Percentiles rank a stretch among this genome's conserved stretches.
Conservation (phyloP, 2,113 vertebrate genomes). For the Scomber scombrus region DNA sequence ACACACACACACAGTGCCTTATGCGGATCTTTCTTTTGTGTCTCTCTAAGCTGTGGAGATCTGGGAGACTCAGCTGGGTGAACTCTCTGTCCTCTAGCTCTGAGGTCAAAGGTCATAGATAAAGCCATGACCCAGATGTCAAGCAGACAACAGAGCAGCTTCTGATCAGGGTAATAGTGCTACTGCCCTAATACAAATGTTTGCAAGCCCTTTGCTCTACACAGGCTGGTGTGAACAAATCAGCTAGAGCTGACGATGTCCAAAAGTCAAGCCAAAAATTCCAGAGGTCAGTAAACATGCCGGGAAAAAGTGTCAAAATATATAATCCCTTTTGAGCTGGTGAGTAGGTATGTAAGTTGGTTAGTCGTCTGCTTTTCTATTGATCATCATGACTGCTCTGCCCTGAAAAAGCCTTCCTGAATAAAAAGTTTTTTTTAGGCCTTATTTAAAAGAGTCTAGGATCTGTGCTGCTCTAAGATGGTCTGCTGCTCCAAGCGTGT, state of each 20-base stretch:
- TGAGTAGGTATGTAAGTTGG: no score
- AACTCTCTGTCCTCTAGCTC: conserved; percentile 36
- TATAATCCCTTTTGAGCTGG: no score
- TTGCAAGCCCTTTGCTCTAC: conserved; percentile 46
- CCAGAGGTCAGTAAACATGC: no score
- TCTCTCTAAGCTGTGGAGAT: conserved; percentile 37
- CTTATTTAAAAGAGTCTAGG: no score
- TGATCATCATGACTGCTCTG: neutral
- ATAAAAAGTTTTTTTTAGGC: no score
- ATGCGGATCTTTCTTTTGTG: conserved; percentile 6
- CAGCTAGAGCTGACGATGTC: conserved; percentile 2
- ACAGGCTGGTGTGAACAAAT: neutral
- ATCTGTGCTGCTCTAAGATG: no score
- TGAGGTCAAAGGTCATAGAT: conserved; percentile 48
- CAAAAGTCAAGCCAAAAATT: neutral
- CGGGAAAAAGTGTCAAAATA: no score
- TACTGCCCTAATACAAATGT: conserved; percentile 38
- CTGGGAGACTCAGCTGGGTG: conserved; percentile 18
- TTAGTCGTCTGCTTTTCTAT: no score
- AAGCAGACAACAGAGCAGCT: conserved; percentile 19
- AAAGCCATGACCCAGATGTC: conserved; percentile 53
- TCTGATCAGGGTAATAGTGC: conserved; percentile 41
- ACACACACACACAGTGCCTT: neutral
- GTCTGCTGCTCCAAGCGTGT: no score
- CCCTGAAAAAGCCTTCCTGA: no score